Evolutionary conservation across 37 sponge, comb jelly and placozoan species (phyloP), one percentile per base, ranked within the genome.

Genomic region (Eunapius fragilis): DNA sequence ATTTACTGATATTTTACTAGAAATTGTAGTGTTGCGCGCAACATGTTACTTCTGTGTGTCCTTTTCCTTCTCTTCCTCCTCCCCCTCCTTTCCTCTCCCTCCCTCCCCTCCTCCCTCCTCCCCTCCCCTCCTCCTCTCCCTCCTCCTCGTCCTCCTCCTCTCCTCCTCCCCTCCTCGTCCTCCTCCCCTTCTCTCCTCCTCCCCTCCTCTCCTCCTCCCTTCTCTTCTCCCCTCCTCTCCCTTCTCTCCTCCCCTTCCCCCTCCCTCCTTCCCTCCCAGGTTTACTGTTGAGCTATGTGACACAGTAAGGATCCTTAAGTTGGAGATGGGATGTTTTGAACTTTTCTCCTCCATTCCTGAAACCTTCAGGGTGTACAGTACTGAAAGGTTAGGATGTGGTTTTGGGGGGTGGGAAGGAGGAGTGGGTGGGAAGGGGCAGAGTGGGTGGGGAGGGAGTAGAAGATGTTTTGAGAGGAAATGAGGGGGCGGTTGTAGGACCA

Each of bases 241-340:
- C 14, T 10, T 70, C 5, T 33, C 11, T 13, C 23, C 22, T 24
- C 68, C 22, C 34, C 32, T 34, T 3, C 32, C 2, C 26, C 2
- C 41, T 2, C 73, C 73, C 27, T 25, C 71, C 30, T 17, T 6
- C 45, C n/a, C n/a, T 22, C 74, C 7, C 36, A 94, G 94, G 91
- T 96, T 96, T 74, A 80, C 93, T 2, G 85, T 97, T 1, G 93
- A 97, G 78, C 92, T 97, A 35, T 97, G 98, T 89, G 96, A 97
- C 47, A 31, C 87, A 26, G 88, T 97, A 19, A 77, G 68, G 3
- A 86, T 97, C 0, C 85, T 85, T 13, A 88, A 85, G 10, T 45
- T 97, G 10, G 96, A 95, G 87, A 86, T 97, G 11, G 94, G 94
- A 17, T 89, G 82, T 38, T 91, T 96, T 80, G 98, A 97, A 79